Evolutionary conservation across 2,113 vertebrate genomes (phyloP).

Genomic region (Crocuta crocuta): DNA sequence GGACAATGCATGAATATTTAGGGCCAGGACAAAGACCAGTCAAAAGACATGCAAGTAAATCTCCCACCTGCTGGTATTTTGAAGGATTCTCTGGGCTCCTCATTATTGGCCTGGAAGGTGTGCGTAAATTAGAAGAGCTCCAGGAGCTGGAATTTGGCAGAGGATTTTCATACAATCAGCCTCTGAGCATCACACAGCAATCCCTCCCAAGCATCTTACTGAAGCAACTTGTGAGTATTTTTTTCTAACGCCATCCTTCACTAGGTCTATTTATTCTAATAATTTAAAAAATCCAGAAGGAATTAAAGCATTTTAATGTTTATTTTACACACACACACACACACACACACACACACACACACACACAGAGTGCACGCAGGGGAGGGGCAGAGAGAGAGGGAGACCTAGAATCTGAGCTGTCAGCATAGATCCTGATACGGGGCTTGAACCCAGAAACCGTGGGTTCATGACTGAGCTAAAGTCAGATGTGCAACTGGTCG

Average conservation of each 20-base stretch:
- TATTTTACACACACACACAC: too few relatives aligned
- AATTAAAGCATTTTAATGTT: not conserved
- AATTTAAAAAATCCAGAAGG: not conserved
- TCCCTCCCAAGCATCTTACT: slow-evolving; percentile 86
- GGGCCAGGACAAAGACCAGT: not conserved
- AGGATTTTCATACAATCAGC: slow-evolving; percentile 89
- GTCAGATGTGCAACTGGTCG: too few relatives aligned
- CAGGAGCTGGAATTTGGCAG: slow-evolving; percentile 93
- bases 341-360: too few relatives aligned
- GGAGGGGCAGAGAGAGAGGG: too few relatives aligned
- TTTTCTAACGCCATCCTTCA: not conserved
- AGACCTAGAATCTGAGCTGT: too few relatives aligned
- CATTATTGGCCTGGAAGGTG: slow-evolving; percentile 88
- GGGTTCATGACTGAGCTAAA: too few relatives aligned
- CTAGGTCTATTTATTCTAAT: not conserved
- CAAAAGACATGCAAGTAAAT: not conserved
- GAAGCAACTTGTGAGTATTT: slow-evolving; percentile 91
- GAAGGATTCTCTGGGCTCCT: slow-evolving; percentile 91
- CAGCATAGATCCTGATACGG: too few relatives aligned
- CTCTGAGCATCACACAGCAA: slow-evolving; percentile 87
- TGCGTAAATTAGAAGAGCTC: slow-evolving; percentile 84
- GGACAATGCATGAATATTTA: not conserved
- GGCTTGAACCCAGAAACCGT: too few relatives aligned
- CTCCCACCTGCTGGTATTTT: not conserved
- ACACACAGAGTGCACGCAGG: too few relatives aligned